Conservation (phyloP, 1,140 invertebrate species). For the Diprion similis region DNA sequence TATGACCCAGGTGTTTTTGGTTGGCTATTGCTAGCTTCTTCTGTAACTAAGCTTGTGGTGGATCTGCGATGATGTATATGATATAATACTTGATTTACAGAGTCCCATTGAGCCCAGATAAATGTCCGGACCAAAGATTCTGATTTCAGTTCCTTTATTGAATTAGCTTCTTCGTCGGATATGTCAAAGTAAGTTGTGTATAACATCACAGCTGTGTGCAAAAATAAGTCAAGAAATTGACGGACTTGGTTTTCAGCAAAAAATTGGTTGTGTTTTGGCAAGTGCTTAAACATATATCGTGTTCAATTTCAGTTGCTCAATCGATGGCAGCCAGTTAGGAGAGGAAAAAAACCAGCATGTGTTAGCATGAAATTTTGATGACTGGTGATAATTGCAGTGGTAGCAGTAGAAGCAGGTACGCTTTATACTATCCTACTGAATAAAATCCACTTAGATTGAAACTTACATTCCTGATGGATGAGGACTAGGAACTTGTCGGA, state of each 20-base stretch:
- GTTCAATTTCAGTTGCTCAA: no score
- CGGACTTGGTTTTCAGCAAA: no score
- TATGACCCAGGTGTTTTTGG: slow-evolving; percentile 60
- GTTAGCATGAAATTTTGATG: no score
- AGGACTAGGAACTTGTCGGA: slow-evolving; percentile 76
- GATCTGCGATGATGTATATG: slow-evolving; percentile 79
- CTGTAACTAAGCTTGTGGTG: slow-evolving; percentile 69
- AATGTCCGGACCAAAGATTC: slow-evolving; percentile 76
- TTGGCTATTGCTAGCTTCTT: slow-evolving; percentile 67
- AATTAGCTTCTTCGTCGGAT: slow-evolving; percentile 28
- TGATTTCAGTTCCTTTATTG: slow-evolving; percentile 56
- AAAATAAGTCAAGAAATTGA: background rate
- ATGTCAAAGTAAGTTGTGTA: slow-evolving; percentile 45
- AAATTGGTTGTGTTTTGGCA: no score
- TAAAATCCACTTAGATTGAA: background rate
- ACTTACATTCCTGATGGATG: slow-evolving; percentile 82
- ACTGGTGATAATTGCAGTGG: no score
- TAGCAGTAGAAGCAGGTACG: background rate
- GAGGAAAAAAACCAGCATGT: no score
- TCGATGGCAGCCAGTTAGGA: no score
- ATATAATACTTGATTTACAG: slow-evolving; percentile 77
- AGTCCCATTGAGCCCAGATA: slow-evolving; percentile 85
- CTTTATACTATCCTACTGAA: background rate
- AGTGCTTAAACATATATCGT: no score
- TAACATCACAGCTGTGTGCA: slow-evolving; percentile 45